A percentile compares a stretch with the other conserved stretches of the same genome.
Conservation (phyloP, 2,113 vertebrate species). For the Scomber scombrus region DNA sequence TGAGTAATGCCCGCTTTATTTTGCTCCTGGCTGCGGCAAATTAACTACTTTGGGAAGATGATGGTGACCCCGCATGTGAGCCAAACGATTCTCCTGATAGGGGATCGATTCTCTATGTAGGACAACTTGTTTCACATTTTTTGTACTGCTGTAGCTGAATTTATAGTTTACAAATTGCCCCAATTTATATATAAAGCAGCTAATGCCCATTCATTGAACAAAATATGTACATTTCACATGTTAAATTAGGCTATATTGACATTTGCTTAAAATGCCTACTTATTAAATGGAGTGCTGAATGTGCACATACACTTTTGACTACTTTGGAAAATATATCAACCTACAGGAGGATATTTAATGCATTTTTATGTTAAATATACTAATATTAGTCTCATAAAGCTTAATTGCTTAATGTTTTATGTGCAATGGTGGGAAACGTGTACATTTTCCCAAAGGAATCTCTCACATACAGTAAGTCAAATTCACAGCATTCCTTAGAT, state of each 20-base stretch:
- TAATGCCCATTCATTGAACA: conserved; percentile 36
- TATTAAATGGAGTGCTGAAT: conserved; percentile 26
- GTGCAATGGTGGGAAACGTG: conserved; percentile 3
- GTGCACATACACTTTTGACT: background rate
- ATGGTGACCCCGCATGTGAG: background rate
- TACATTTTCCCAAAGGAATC: background rate
- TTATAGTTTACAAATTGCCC: background rate
- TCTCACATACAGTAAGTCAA: background rate
- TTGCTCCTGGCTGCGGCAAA: background rate
- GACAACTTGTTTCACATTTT: background rate
- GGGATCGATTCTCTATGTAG: background rate
- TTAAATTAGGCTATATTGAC: background rate
- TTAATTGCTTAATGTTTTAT: conserved; percentile 3
- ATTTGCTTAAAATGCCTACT: background rate
- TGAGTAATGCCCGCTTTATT: conserved; percentile 75
- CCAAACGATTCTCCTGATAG: background rate
- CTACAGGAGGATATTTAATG: background rate
- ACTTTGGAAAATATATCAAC: background rate
- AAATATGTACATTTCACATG: background rate
- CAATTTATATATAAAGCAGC: rapidly evolving
- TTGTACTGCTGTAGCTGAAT: background rate
- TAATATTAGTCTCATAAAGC: background rate
- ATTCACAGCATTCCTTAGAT: conserved; percentile 33
- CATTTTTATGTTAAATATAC: background rate
- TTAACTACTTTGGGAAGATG: conserved; percentile 22